Conservation (phyloP, 2,888 invertebrate species). For the Toxonevra muliebris region DNA sequence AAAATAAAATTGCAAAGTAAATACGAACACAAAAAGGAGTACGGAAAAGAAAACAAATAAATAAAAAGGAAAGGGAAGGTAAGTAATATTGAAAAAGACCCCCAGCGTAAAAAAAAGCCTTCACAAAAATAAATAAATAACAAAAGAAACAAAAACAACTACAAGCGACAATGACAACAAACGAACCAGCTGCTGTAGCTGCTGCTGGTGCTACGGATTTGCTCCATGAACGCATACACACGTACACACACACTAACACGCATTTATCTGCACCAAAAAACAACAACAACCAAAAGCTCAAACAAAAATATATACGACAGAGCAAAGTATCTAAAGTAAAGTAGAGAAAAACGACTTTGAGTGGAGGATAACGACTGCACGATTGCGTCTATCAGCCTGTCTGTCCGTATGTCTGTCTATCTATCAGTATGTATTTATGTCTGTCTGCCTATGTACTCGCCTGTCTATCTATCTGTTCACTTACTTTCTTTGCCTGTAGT, state of each 20-base stretch:
- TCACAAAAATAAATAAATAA: background rate
- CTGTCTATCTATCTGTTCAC: background rate
- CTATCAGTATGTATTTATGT: background rate
- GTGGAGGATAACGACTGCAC: constrained; percentile 5
- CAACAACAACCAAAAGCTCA: background rate
- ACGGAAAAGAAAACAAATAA: background rate
- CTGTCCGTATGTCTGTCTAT: background rate
- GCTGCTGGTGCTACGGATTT: too few species aligned
- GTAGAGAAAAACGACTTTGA: background rate
- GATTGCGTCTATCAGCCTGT: constrained; percentile 4
- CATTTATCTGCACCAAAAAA: background rate
- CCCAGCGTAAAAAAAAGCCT: constrained; percentile 5
- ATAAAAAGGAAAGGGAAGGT: background rate
- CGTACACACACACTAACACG: background rate
- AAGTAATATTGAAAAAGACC: background rate
- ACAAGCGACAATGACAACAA: too few species aligned
- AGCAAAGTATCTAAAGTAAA: background rate
- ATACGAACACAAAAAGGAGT: too few species aligned
- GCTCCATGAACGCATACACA: background rate
- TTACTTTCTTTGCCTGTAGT: too few species aligned
- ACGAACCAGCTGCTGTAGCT: too few species aligned
- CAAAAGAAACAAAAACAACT: background rate
- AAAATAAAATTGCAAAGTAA: too few species aligned
- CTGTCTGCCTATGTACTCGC: background rate
- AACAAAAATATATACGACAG: background rate